These are phyloP conservation scores for Hylia prasina DNA, from an alignment of 2,113 vertebrate genomes.

Conservation along the genomic window DNA sequence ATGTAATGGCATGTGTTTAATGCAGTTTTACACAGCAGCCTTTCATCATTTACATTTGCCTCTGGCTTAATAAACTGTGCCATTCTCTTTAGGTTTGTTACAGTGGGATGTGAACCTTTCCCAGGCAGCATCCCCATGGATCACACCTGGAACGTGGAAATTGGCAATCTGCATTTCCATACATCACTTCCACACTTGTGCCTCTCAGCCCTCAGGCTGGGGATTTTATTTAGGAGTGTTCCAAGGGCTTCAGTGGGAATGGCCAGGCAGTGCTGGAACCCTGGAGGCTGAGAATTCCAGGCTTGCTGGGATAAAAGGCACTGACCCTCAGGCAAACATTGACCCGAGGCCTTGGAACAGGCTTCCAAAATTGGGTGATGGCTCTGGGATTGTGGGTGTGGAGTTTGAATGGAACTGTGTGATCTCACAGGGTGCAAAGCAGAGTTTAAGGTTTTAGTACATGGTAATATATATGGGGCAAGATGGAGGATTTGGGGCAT, in stretches of 20 bases:
- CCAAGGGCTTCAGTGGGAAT: background rate
- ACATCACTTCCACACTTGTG: background rate
- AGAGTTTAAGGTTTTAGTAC: background rate
- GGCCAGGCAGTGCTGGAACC: background rate
- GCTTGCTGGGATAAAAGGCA: background rate
- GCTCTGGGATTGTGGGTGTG: too few species aligned
- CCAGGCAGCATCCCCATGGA: conserved; percentile 1
- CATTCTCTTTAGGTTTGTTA: background rate
- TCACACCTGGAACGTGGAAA: background rate
- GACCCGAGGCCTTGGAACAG: background rate
- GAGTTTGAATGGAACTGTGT: background rate
- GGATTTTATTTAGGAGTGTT: background rate
- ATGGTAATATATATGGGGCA: background rate
- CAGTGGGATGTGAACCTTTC: background rate
- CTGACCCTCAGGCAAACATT: background rate
- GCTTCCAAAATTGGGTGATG: background rate
- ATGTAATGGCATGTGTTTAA: background rate
- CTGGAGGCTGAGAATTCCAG: background rate
- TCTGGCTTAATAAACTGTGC: conserved; percentile 5
- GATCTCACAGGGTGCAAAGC: background rate
- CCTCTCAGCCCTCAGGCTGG: background rate
- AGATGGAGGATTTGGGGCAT: background rate
- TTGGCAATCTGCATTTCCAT: background rate
- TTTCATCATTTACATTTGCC: conserved; percentile 52
- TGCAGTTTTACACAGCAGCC: conserved; percentile 12